Evolutionary conservation across 64 coral and sea anemone species (phyloP), one percentile per base, ranked within the genome.

Genomic region (Montipora foliosa): DNA sequence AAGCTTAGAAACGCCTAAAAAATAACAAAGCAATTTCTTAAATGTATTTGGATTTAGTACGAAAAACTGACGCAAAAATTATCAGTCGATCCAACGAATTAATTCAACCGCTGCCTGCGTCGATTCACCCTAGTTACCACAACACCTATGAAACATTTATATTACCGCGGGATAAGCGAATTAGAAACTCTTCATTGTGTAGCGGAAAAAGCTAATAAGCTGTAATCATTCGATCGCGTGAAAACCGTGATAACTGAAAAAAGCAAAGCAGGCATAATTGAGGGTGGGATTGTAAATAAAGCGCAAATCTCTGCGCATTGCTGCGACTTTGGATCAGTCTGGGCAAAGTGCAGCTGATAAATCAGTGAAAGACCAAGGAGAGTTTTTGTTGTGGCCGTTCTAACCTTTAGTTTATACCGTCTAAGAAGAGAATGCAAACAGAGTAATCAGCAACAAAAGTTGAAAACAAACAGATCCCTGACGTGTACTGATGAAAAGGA

Each of bases 1-100:
- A 71, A 85, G 66, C 82, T 85, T 69, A 85, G 82, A 85, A 85
- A 71, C 70, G 82, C 82, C 82, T 85, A 14, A 17, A n/a, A 78
- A 51, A 71, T 48, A 29, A 29, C 60, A 83, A 72, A 44, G 67
- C 62, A 69, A 9, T 3, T 49, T 84, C 49, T 17, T 45, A 5
- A 6, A 77, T 47, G 11, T 21, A 19, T 21, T 16, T 84, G 14
- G 14, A 0, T 4, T 59, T 19, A 47, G 57, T 45, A 46, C 3
- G 61, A 15, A 64, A 64, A 64, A 64, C 61, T 64, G 24, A 47
- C 74, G 74, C 29, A 47, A 47, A 44, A 46, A 16, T 4, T 9
- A 10, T 70, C 44, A 9, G 44, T 47, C 81, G 47, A 47, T 11
- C 0, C 11, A 6, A 37, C 6, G 58, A 61, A 47, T 58, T 19